Evolutionary conservation across 2,888 invertebrate genomes (phyloP), one percentile per base, ranked within the genome.

Genomic region (Temnothorax ravouxi): DNA sequence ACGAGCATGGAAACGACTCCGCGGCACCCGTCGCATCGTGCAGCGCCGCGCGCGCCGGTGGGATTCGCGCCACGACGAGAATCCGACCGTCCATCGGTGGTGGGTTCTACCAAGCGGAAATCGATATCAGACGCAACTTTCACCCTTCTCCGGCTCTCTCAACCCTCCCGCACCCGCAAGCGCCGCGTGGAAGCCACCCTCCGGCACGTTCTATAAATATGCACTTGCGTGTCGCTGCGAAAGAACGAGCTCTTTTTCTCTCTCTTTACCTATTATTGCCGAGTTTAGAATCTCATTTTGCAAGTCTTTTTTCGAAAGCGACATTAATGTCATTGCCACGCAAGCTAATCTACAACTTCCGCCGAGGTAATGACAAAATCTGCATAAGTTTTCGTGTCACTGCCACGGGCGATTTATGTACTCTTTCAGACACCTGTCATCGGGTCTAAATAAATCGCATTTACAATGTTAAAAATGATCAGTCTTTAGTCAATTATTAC

Each of bases 101-200:
- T 79, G 83, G 86, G 85, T 84, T 84, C 80, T 67, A 62, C 69
- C 84, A 66, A 75, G 44, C 34, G 83, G 89, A 88, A 91, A 92
- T 92, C 92, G 90, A 92, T 91, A 91, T 89, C 87, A 84, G 89
- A 89, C 89, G 87, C 87, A 88, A 82, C 86, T 89, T 87, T 85
- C 88, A 72, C 72, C 85, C 88, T 83, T 72, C 85, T 82, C 82
- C 66, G 83, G 61, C 85, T 86, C 79, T 52, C 25, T 52, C 67
- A 25, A 9, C 54, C 52, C 83, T 71, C 66, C 62, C 59, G 66
- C 34, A 41, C 18, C 18, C n/a, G 18, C 62, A 71, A 50, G 76
- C 47, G 72, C 25, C 66, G 54, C 47, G 25, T 54, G 71, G 69
- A 82, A 75, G 79, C 71, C 77, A 69, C 76, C 81, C 81, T 81